These are phyloP conservation scores for Drosophila prosaltans DNA, from an alignment of 1,140 invertebrate species.

Conservation along the genomic window DNA sequence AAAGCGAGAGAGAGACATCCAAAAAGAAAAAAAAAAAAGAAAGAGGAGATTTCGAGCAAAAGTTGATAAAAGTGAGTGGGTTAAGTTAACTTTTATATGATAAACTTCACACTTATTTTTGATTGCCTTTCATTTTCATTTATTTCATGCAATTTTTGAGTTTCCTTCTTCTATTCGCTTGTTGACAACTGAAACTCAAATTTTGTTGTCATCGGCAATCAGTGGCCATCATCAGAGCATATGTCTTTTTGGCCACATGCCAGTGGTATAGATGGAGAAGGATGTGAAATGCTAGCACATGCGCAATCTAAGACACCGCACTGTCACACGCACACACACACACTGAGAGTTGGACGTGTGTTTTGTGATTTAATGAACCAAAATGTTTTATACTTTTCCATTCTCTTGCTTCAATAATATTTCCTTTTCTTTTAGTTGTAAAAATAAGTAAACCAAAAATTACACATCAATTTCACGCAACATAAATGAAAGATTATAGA, in stretches of 20 bases:
- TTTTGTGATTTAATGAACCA: slow-evolving; percentile 62
- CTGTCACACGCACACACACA: slow-evolving; percentile 33
- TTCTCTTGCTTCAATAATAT: slow-evolving; percentile 45
- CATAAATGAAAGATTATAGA: slow-evolving; percentile 4
- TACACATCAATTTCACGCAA: slow-evolving; percentile 12
- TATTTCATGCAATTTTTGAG: not conserved
- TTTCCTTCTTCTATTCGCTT: not conserved
- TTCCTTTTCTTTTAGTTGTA: slow-evolving; percentile 22
- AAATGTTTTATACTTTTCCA: slow-evolving; percentile 58
- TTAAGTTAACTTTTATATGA: not conserved
- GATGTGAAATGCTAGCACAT: slow-evolving; percentile 48
- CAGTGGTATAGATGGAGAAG: not conserved
- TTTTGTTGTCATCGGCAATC: slow-evolving; percentile 18
- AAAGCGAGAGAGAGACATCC: slow-evolving; percentile 45
- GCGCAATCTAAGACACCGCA: slow-evolving; percentile 58
- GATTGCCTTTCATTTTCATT: slow-evolving; percentile 11
- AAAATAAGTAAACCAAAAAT: not conserved
- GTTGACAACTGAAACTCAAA: slow-evolving; percentile 13
- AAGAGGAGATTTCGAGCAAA: too few species aligned
- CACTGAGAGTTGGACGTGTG: slow-evolving; percentile 17
- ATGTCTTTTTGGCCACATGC: slow-evolving; percentile 39
- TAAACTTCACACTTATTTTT: not conserved
- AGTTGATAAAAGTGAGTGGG: too few species aligned
- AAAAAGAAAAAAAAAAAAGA: not conserved
- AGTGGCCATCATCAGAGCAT: slow-evolving; percentile 33